Base-by-base conservation (phyloP, 2,113 vertebrate genomes). In the Proteles cristata region DNA sequence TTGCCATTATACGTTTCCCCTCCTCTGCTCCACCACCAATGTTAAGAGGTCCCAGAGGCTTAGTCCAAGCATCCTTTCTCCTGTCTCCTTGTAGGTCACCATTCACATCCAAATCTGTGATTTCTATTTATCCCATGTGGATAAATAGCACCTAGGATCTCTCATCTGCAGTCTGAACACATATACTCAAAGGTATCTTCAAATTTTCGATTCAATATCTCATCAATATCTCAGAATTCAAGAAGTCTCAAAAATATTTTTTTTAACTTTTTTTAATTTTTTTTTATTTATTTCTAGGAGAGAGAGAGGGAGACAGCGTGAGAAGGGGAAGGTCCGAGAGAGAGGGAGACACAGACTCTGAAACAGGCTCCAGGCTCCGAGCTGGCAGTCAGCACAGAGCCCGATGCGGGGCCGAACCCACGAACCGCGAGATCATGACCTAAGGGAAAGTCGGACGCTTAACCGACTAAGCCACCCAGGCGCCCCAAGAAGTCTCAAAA, bases 31-130 rank as follows among this genome's bases (percentile, higher is more conserved):
- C 12, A 11, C 58, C 19, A 3, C n/a, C 28, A 91, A 88, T 12
- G 17, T 9, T 4, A 45, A 45, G 55, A 68, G n/a, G 5, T 65
- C 79, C 61, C 21, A 2, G 1, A 65, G 28, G n/a, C 6, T 82
- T 35, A n/a, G 19, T 26, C 16, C 9, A 53, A 66, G 7, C 39
- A 17, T 11, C 25, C n/a, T 53, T 83, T 45, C 21, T 39, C 53
- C 5, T 45, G 2, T 39, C n/a, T 39, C 15, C 63, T 11, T 2
- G 2, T 4, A 23, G 1, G 16, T 39, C 33, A n/a, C 3, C 50
- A 61, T 8, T 88, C 33, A 50, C 0, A 82, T 8, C 9, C 48
- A 15, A 28, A 23, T 17, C 45, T 71, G 7, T 23, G 16, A 73
- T n/a, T 79, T 80, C 53, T 33, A 48, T 1, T 17, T 48, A 25